Percentiles rank a stretch among this genome's conserved stretches.
Conservation (phyloP, 2,797 vertebrate genomes). For the Pampus argenteus region DNA sequence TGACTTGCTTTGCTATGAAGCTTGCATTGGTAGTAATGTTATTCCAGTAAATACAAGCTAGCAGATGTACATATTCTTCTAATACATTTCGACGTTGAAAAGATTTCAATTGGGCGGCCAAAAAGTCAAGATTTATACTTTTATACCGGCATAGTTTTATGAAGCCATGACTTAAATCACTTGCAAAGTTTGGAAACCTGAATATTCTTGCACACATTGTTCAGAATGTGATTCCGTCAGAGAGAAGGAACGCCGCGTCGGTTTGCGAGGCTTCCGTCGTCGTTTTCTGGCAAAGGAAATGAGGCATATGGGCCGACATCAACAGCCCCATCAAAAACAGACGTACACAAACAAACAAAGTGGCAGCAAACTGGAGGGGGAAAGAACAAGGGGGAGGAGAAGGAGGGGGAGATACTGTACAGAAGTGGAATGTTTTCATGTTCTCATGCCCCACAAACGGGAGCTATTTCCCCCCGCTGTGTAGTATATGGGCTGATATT, state of each 20-base stretch:
- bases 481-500: slow-evolving; percentile 65
- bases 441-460: slow-evolving; percentile 65
- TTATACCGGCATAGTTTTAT: not conserved
- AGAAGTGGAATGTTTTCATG: slow-evolving; percentile 71
- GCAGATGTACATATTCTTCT: not conserved
- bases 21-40: not conserved
- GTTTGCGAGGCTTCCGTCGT: slow-evolving; percentile 44
- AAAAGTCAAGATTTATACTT: not conserved
- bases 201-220: not conserved
- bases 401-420: slow-evolving; percentile 31
- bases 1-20: slow-evolving; percentile 33
- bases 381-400: not conserved
- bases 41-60: slow-evolving; percentile 7
- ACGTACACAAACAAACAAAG: slow-evolving; percentile 77
- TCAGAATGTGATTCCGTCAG: slow-evolving; percentile 17
- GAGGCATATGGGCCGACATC: slow-evolving; percentile 60
- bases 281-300: slow-evolving; percentile 61
- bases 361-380: slow-evolving; percentile 60
- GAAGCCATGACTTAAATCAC: not conserved
- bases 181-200: slow-evolving; percentile 7
- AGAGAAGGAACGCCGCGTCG: not conserved
- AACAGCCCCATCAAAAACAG: slow-evolving; percentile 72
- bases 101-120: not conserved
- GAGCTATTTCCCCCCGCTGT: slow-evolving; percentile 66
- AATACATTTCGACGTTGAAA: not conserved